phyloP scores from a whole-genome alignment of 2,888 invertebrate species.

The Diloba caeruleocephala region DNA sequence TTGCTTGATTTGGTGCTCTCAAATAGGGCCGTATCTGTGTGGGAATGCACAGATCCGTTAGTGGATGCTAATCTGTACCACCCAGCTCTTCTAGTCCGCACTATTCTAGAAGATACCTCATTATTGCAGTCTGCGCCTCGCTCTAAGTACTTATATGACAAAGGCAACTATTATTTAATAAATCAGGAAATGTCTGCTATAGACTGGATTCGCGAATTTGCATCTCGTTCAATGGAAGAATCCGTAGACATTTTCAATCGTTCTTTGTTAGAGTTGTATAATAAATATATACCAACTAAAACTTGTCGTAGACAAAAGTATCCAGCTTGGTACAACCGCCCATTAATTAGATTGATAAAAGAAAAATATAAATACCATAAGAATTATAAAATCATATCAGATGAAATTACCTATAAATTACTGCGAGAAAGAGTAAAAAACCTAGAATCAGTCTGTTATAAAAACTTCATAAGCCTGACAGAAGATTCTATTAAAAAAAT shows the following conservation, averaged over 20 bases:
- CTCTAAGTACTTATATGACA: conserved; percentile 1
- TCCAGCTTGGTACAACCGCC: conserved; percentile 1
- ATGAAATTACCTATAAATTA: background rate
- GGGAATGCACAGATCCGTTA: background rate
- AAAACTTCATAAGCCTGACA: background rate
- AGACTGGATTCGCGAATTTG: background rate
- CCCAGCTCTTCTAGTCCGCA: background rate
- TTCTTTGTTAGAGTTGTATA: background rate
- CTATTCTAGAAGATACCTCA: background rate
- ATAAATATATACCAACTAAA: conserved; percentile 1
- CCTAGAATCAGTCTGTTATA: conserved; percentile 3
- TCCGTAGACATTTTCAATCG: background rate
- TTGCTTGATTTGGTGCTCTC: background rate
- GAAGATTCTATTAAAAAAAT: conserved; percentile 2
- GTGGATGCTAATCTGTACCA: background rate
- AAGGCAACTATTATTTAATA: conserved; percentile 1
- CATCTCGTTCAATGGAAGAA: background rate
- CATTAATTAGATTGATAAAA: conserved; percentile 1
- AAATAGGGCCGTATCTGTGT: background rate
- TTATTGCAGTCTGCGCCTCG: background rate
- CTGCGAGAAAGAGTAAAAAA: conserved; percentile 4
- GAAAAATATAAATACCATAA: conserved; percentile 6
- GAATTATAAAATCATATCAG: background rate
- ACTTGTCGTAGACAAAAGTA: background rate
- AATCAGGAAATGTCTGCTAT: conserved; percentile 1